Conservation (phyloP, 2,113 vertebrate species). For the Prolemur simus region DNA sequence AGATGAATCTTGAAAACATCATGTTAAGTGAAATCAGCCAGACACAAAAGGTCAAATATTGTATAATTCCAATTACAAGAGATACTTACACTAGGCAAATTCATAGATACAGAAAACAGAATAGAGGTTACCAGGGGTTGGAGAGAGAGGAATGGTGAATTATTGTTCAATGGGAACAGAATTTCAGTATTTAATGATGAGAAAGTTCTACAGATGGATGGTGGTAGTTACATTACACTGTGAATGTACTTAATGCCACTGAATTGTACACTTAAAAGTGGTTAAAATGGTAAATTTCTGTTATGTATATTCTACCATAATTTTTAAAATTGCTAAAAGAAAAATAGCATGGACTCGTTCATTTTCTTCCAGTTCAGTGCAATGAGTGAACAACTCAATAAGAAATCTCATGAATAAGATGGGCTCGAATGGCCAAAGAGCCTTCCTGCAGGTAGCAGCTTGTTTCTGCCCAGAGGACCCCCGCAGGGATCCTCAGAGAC, state of each 20-base stretch:
- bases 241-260: no score
- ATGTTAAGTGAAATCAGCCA: not conserved
- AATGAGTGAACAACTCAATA: not conserved
- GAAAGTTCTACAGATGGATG: not conserved
- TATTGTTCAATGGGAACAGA: not conserved
- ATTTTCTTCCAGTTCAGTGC: no score
- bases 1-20: not conserved
- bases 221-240: not conserved
- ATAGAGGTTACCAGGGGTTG: not conserved
- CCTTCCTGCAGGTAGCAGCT: no score
- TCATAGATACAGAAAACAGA: not conserved
- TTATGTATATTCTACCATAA: not conserved
- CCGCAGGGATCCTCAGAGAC: no score
- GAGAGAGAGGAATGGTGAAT: not conserved
- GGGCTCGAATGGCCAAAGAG: not conserved
- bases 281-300: not conserved
- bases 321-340: not conserved
- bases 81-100: not conserved
- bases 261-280: not conserved
- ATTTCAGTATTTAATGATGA: not conserved
- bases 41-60: not conserved
- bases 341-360: not conserved
- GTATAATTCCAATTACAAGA: not conserved
- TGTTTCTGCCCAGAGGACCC: no score
- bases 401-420: no score